Evolutionary conservation across 2,113 vertebrate species (phyloP).

Genomic region (Nymphicus hollandicus): DNA sequence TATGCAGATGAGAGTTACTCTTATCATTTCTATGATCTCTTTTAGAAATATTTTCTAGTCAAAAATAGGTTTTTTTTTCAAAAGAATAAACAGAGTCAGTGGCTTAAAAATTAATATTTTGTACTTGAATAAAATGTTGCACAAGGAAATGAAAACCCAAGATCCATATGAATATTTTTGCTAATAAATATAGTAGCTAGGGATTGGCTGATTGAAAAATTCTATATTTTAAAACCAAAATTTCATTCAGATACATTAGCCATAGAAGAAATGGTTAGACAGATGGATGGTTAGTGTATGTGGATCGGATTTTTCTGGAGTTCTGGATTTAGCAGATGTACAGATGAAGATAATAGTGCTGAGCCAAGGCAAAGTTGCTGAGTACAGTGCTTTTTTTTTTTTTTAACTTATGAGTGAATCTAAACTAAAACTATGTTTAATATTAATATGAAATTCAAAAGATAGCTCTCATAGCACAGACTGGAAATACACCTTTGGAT

Average conservation of each 20-base stretch:
- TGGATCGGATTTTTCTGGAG: slow-evolving; percentile 15
- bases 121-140: background rate
- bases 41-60: background rate
- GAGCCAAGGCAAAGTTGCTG: slow-evolving; percentile 57
- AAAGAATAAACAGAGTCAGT: background rate
- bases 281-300: background rate
- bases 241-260: background rate
- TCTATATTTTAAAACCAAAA: background rate
- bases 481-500: background rate
- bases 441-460: slow-evolving; percentile 12
- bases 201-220: background rate
- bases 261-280: background rate
- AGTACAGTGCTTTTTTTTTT: background rate
- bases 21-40: background rate
- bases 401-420: background rate
- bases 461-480: background rate
- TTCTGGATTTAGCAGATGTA: slow-evolving; percentile 42
- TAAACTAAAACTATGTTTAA: slow-evolving; percentile 22
- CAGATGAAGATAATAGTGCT: slow-evolving; percentile 33
- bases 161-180: background rate
- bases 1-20: slow-evolving; percentile 6
- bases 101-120: background rate
- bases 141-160: background rate
- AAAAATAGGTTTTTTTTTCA: background rate
- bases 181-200: background rate